A percentile compares a stretch with the other conserved stretches of the same genome.
Conservation (phyloP, 1,140 invertebrate species). For the Sitodiplosis mosellana region DNA sequence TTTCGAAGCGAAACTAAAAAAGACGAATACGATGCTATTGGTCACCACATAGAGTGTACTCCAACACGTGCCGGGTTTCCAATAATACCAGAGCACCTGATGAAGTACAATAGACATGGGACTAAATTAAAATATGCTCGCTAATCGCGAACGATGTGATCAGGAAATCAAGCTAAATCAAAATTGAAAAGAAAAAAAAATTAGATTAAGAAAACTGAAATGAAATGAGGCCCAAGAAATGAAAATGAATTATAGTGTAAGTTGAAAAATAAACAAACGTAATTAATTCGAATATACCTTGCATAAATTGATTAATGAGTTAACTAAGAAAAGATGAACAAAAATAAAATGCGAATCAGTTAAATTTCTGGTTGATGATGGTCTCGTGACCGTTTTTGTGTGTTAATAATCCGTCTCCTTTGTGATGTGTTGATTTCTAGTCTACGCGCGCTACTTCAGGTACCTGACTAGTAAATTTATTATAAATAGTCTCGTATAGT, state of each 20-base stretch:
- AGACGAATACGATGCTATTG: constrained; percentile 15
- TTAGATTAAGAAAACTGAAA: no score
- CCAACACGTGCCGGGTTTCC: constrained; percentile 85
- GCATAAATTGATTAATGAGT: no score
- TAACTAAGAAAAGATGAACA: no score
- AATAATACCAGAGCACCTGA: constrained; percentile 87
- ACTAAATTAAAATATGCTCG: constrained; percentile 20
- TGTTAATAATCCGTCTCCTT: background rate
- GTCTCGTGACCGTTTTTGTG: background rate
- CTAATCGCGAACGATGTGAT: background rate
- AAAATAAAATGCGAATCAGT: no score
- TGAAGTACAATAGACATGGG: constrained; percentile 95
- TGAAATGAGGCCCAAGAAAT: no score
- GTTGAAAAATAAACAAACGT: no score
- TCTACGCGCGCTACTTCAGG: constrained; percentile 92
- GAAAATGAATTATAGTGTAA: no score
- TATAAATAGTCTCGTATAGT: no score
- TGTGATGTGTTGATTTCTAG: constrained; percentile 12
- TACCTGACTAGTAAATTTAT: constrained; percentile 60
- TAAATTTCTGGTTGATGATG: no score
- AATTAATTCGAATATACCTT: no score
- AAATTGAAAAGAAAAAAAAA: no score
- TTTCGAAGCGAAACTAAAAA: background rate
- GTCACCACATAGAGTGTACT: constrained; percentile 69
- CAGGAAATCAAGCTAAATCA: no score